Evolutionary conservation across 2,113 vertebrate species (phyloP), one percentile per base, ranked within the genome.

Genomic region (Seriola aureovittata): DNA sequence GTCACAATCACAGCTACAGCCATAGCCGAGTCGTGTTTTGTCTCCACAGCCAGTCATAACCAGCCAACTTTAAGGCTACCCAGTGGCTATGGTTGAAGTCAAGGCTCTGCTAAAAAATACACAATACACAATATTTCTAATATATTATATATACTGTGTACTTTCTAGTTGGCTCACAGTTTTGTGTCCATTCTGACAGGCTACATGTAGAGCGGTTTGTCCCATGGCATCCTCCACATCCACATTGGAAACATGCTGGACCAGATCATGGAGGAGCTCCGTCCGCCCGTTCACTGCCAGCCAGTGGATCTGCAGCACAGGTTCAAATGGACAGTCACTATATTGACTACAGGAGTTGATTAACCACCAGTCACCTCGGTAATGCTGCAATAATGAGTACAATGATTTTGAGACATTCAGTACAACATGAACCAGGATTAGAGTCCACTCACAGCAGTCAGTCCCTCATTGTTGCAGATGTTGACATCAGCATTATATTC

Each of bases 191-290:
- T 99, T 99, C 89, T 99, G 98, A 90, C 98, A 99, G 90, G 98
- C 98, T 8, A 99, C 98, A 2, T 99, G 98, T 55, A 99, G 94
- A 0, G 98, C 98, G 6, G 98, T 99, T 94, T 99, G 98, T 1
- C 98, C 98, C 98, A 99, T 99, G 9, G 98, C 97, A 44, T 99
- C 98, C 88, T 99, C 98, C 73, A 99, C 98, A 25, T 99, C 98
- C 46, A 99, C 98, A 0, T 99, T 97, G 83, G 94, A 95, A 88
- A 99, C 98, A 9, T 99, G 98, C 40, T 99, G 98, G 63, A 99
- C 97, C 76, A 99, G 97, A 87, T 99, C 98, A 52, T 99, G 96
- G 70, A 99, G 97, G 32, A 99, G 93, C 87, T 99, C 98, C 12
- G 98, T 99, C 59, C 98, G 92, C 0, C 98, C 98, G 25, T 99